phyloP scores from a whole-genome alignment of 92 coral and sea anemone species.

The Epizoanthus rinbou region DNA sequence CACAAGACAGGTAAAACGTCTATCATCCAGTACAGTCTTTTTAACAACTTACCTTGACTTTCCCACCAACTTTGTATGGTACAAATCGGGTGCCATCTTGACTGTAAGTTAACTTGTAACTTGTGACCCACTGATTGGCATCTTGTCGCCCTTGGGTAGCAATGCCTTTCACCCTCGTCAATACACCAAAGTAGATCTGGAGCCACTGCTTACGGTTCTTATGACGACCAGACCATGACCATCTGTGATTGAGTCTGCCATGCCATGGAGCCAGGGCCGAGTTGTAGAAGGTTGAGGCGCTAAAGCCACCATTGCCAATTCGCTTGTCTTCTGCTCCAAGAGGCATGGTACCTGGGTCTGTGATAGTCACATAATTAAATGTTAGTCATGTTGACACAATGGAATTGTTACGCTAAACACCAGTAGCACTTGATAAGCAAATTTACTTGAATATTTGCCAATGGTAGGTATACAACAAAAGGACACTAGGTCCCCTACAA shows the following conservation, averaged over 20 bases:
- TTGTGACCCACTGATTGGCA: constrained; percentile 84
- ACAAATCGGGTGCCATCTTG: constrained; percentile 62
- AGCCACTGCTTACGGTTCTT: constrained; percentile 72
- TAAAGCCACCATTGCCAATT: constrained; percentile 73
- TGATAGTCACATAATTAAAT: not conserved
- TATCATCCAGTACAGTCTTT: too few species aligned
- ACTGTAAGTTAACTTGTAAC: constrained; percentile 64
- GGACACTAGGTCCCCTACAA: too few species aligned
- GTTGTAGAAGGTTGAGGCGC: constrained; percentile 76
- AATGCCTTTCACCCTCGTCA: constrained; percentile 67
- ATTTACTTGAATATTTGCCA: too few species aligned
- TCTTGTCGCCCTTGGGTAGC: constrained; percentile 84
- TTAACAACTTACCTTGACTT: constrained; percentile 41
- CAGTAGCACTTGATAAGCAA: too few species aligned
- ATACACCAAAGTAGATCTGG: constrained; percentile 65
- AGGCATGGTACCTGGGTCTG: constrained; percentile 86
- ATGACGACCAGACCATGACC: constrained; percentile 82
- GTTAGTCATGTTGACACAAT: not conserved
- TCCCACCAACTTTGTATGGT: constrained; percentile 39
- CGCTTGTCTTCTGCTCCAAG: constrained; percentile 87
- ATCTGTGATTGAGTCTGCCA: constrained; percentile 78
- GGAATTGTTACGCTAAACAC: too few species aligned
- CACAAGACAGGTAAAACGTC: too few species aligned
- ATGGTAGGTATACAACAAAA: too few species aligned
- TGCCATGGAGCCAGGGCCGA: constrained; percentile 74